phyloP scores from a whole-genome alignment of 1,140 invertebrate genomes.

The Homalodisca vitripennis region DNA sequence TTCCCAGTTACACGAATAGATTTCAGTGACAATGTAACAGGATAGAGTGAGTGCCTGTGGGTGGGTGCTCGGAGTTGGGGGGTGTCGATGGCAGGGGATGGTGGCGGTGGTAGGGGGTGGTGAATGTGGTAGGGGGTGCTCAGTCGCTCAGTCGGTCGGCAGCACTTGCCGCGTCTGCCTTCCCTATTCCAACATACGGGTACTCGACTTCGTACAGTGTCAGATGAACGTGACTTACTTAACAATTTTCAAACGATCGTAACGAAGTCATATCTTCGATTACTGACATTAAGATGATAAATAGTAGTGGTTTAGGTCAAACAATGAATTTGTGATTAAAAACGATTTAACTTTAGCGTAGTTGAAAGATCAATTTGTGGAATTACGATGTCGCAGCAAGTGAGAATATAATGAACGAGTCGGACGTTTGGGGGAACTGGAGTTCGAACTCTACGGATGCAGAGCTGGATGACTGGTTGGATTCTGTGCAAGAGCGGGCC shows the following conservation, averaged over 20 bases:
- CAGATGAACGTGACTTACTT: neutral
- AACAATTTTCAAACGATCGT: neutral
- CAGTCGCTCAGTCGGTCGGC: neutral
- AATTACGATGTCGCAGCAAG: too few species aligned
- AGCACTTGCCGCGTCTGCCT: conserved; percentile 13
- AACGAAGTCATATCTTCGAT: too few species aligned
- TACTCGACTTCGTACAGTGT: neutral
- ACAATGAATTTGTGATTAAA: too few species aligned
- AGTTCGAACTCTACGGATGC: conserved; percentile 9
- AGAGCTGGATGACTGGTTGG: conserved; percentile 30
- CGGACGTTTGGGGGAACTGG: conserved; percentile 24
- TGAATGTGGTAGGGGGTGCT: neutral
- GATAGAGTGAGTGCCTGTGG: neutral
- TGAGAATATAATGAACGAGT: conserved; percentile 21
- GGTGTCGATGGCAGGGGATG: neutral
- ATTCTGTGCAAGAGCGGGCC: conserved; percentile 49
- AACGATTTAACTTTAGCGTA: too few species aligned
- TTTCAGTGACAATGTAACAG: conserved; percentile 17
- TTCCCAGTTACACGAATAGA: conserved; percentile 10
- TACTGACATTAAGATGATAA: too few species aligned
- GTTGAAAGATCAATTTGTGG: too few species aligned
- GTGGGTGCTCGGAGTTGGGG: neutral
- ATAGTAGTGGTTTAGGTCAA: too few species aligned
- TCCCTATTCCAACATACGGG: neutral
- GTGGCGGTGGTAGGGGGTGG: neutral